These are phyloP conservation scores for Phoenicopterus ruber DNA, from an alignment of 2,113 vertebrate genomes.

Conservation along the genomic window DNA sequence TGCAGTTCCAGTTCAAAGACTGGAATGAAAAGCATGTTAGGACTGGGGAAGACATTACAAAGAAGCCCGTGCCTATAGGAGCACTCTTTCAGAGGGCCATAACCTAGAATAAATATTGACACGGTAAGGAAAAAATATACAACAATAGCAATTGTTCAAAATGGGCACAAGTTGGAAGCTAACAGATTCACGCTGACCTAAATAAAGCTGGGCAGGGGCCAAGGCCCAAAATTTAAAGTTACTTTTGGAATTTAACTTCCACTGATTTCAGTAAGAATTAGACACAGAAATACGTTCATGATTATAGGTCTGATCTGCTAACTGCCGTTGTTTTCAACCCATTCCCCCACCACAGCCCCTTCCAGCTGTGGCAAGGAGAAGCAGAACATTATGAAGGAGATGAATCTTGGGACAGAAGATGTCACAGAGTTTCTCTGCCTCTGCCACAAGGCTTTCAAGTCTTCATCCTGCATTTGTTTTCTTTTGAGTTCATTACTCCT, in stretches of 20 bases:
- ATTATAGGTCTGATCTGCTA: background rate
- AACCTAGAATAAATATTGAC: slow-evolving; percentile 42
- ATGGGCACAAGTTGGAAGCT: background rate
- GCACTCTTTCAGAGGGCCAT: background rate
- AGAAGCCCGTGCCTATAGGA: background rate
- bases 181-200: background rate
- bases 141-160: slow-evolving; percentile 42
- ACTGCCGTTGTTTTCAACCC: background rate
- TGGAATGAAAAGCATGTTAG: background rate
- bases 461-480: background rate
- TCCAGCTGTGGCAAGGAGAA: background rate
- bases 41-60: background rate
- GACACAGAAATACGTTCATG: background rate
- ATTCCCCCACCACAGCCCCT: background rate
- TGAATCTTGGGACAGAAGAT: background rate
- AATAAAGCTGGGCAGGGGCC: background rate
- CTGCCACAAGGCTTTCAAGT: background rate
- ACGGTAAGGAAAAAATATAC: slow-evolving; percentile 15
- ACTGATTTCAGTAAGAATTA: background rate
- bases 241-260: background rate
- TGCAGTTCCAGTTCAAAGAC: background rate
- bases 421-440: background rate
- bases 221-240: background rate
- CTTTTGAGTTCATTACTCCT: background rate
- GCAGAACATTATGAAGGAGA: background rate